Conservation (phyloP, 2,888 invertebrate genomes). For the Drosophila subquinaria region DNA sequence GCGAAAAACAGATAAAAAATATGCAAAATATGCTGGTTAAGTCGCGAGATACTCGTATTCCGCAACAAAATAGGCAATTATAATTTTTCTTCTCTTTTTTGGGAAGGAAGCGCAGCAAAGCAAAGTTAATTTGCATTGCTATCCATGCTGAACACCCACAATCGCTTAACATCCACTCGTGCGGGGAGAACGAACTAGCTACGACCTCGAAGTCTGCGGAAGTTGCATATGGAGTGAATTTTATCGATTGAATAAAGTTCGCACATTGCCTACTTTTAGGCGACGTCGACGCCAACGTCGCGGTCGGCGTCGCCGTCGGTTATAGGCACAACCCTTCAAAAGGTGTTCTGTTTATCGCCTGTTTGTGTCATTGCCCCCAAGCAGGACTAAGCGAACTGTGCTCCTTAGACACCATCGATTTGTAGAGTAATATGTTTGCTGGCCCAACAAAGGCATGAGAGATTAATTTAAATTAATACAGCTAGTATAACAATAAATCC, state of each 20-base stretch:
- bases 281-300: constrained; percentile 6
- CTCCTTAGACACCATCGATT: constrained; percentile 13
- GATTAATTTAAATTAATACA: neutral
- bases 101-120: constrained; percentile 35
- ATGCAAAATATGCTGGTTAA: constrained; percentile 30
- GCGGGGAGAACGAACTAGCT: constrained; percentile 8
- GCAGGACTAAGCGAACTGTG: constrained; percentile 1
- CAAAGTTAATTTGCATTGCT: constrained; percentile 42
- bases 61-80: constrained; percentile 64
- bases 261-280: constrained; percentile 53
- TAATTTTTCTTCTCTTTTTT: constrained; percentile 17
- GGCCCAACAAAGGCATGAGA: neutral
- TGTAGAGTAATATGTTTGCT: neutral
- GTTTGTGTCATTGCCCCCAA: constrained; percentile 55
- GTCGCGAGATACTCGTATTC: constrained; percentile 26
- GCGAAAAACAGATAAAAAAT: constrained; percentile 18
- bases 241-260: constrained; percentile 70
- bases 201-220: constrained; percentile 33
- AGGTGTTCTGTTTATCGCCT: constrained; percentile 36
- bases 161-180: constrained; percentile 3
- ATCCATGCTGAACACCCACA: constrained; percentile 6
- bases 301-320: neutral
- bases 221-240: constrained; percentile 62
- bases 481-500: neutral
- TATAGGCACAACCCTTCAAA: constrained; percentile 15